These are phyloP conservation scores for Antennarius striatus DNA, from an alignment of 2,113 vertebrate species.

Conservation along the genomic window DNA sequence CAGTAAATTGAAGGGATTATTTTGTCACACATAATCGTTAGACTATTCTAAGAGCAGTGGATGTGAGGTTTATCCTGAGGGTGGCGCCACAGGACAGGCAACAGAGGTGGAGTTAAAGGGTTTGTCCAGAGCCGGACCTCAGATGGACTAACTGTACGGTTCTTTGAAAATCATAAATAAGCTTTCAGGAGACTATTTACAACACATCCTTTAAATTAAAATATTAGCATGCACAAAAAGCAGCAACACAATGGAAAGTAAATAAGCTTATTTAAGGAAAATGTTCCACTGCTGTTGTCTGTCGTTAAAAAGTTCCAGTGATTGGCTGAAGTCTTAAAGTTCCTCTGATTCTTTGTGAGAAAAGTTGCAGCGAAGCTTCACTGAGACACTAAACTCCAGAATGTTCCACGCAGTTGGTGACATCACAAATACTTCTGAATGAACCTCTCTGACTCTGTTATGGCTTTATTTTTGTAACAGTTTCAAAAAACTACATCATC, in stretches of 20 bases:
- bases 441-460: neutral
- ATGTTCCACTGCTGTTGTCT: slow-evolving; percentile 3
- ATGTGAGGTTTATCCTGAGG: neutral
- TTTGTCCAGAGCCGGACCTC: neutral
- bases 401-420: neutral
- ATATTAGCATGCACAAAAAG: slow-evolving; percentile 13
- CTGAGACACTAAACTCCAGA: neutral
- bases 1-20: neutral
- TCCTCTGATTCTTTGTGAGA: neutral
- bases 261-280: slow-evolving; percentile 3
- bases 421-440: neutral
- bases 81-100: slow-evolving; percentile 5
- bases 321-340: neutral
- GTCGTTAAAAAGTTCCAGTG: slow-evolving; percentile 17
- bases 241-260: slow-evolving; percentile 1
- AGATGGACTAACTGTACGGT: too few relatives aligned
- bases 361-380: slow-evolving; percentile 17
- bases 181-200: slow-evolving; percentile 30
- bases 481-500: too few relatives aligned
- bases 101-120: too few relatives aligned
- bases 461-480: too few relatives aligned
- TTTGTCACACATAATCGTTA: neutral
- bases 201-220: slow-evolving; percentile 24
- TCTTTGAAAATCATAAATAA: neutral
- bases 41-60: neutral